These are phyloP conservation scores for Geodia barretti DNA, from an alignment of 37 sponge, comb jelly and placozoan species.

Conservation along the genomic window DNA sequence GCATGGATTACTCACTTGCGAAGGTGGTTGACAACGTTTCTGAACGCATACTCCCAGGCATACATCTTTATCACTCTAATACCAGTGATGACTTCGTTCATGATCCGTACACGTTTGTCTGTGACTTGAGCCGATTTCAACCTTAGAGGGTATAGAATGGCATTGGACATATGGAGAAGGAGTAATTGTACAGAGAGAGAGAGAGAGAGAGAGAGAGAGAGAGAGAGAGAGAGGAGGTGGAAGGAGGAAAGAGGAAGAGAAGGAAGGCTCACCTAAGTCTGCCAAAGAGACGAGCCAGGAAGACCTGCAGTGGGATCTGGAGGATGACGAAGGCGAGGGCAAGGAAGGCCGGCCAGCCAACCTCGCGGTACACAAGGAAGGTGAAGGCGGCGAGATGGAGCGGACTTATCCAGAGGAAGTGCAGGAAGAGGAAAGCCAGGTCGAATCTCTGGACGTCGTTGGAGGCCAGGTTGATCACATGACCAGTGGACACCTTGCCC, in stretches of 20 bases:
- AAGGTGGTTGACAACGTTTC: conserved; percentile 24
- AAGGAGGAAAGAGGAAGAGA: conserved; percentile 13
- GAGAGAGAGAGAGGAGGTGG: conserved; percentile 8
- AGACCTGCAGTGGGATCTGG: conserved; percentile 47
- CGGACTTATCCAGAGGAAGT: conserved; percentile 45
- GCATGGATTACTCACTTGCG: conserved; percentile 53
- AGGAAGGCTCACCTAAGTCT: conserved; percentile 26
- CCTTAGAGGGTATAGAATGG: too few relatives aligned
- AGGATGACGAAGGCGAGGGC: conserved; percentile 24
- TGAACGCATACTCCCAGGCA: conserved; percentile 89
- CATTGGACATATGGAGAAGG: too few relatives aligned
- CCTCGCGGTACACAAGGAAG: conserved; percentile 50
- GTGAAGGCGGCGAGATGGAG: conserved; percentile 30
- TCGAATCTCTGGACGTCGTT: conserved; percentile 89
- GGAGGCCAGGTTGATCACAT: conserved; percentile 78
- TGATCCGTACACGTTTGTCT: conserved; percentile 69
- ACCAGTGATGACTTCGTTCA: conserved; percentile 86
- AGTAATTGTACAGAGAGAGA: background rate
- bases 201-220: conserved; percentile 25
- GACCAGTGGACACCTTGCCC: conserved; percentile 65
- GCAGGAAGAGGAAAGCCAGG: conserved; percentile 35
- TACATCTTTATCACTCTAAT: conserved; percentile 94
- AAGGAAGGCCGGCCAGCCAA: conserved; percentile 42
- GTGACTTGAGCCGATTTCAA: conserved; percentile 63
- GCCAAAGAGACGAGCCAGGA: conserved; percentile 34